Evolutionary conservation across 35 echinoderm and acorn worm species (phyloP), one percentile per base, ranked within the genome.

Genomic region (Stichopus chloronotus): DNA sequence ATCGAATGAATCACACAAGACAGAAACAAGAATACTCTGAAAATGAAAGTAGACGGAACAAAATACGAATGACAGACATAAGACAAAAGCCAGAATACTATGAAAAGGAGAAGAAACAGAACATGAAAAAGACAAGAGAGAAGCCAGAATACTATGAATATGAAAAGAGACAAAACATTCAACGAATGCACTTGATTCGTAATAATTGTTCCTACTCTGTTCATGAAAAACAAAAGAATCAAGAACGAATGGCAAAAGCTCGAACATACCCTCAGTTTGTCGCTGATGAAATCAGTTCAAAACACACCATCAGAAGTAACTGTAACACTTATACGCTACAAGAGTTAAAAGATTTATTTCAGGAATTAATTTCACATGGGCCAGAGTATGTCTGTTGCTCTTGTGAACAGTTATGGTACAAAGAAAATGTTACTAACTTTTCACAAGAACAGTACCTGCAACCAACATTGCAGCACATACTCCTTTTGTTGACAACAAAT

Each of bases 341-440:
- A 85, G 63, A 84, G 14, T 30, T 93, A 63, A 56, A 84, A 63
- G 4, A 93, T 9, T 17, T 20, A 1, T 93, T 77, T 76, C 53
- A 53, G 63, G 24, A 93, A 20, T 86, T 60, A 57, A 87, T 93
- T 87, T 60, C 57, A 8, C 11, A 52, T 87, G 69, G 84, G n/a
- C 81, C 92, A 72, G 17, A 87, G 74, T 93, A 56, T 87, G 82
- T 88, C 7, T 93, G 92, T 56, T 20, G 58, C 16, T 86, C 59
- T 87, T 93, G 92, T 78, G 83, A 93, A 72, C 92, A 93, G 82
- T 56, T 87, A 22, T 93, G 92, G 83, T 74, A 93, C 30, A 93
- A 87, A 81, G 5, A 87, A 74, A 77, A 57, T 93, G 63, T 93
- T 53, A 55, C 55, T 2, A 54, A 5, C 53, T 25, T 55, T 52